Base-by-base conservation (phyloP, 1,140 invertebrate species). In the Drosophila biarmipes region DNA sequence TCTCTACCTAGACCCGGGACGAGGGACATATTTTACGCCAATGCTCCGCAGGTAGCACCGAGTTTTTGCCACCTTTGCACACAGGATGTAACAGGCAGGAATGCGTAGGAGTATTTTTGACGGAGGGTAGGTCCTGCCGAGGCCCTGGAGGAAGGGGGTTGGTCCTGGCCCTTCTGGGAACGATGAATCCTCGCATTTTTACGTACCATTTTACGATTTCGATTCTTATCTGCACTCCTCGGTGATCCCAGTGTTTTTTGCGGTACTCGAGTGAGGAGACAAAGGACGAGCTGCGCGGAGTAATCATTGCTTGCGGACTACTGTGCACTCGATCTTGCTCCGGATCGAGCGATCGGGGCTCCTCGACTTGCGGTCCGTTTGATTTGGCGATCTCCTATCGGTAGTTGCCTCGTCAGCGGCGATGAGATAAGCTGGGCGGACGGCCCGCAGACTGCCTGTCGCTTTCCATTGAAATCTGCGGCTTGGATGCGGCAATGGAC, bases 61-160 rank as follows among this genome's bases (percentile, higher is more conserved):
- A 68, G 85, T 89, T 87, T 86, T 87, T 87, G 84, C 82, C 82
- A 87, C 82, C 82, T 87, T 87, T 87, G 78, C 82, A 77, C 71
- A 81, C 82, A 87, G 81, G 75, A 87, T 87, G 78, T 81, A 66
- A 49, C 58, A 71, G 82, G 74, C 78, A 64, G 56, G 59, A 40
- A 15, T 37, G 63, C 71, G 82, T 86, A 86, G 82, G 82, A 87
- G 82, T 80, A 49, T 17, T 49, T 45, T 29, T 19, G 48, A 6
- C 29, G 78, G 68, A 76, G 73, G 79, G 73, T 78, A 72, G 69
- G 38, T 74, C 31, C 57, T 66, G 42, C 19, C 53, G 10, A 14
- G 14, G 7, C 35, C 34, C 62, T 48, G 51, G 31, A 51, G 34
- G 45, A 42, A 49, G 71, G 63, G 62, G 59, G 51, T 29, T 52